A percentile compares a stretch with the other conserved stretches of the same genome.
Conservation (phyloP, 2,888 invertebrate species). For the Epinotia ramella region DNA sequence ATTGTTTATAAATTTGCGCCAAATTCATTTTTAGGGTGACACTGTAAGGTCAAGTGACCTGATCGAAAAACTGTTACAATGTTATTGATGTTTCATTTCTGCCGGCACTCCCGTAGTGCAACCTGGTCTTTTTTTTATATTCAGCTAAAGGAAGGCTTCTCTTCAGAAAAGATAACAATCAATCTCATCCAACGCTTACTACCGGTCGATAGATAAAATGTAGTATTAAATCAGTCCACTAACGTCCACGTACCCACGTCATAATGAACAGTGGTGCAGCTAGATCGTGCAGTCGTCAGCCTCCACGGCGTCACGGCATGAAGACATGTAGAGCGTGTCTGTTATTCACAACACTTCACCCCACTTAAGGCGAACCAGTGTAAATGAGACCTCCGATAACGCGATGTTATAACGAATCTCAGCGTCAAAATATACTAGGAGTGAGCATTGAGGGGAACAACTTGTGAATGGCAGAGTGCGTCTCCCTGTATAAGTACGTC, state of each 20-base stretch:
- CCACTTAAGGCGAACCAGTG: neutral
- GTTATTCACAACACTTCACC: neutral
- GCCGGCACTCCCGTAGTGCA: too few relatives aligned
- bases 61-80: too few relatives aligned
- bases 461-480: neutral
- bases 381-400: neutral
- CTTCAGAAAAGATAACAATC: neutral
- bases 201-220: neutral
- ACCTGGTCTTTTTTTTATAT: too few relatives aligned
- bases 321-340: constrained; percentile 16
- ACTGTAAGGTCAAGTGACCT: too few relatives aligned
- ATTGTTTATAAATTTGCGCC: too few relatives aligned
- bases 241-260: constrained; percentile 18
- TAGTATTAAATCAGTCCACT: neutral
- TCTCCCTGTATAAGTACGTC: constrained; percentile 10
- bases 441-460: neutral
- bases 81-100: too few relatives aligned
- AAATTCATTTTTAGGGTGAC: too few relatives aligned
- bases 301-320: constrained; percentile 18
- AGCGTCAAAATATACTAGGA: neutral
- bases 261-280: constrained; percentile 1
- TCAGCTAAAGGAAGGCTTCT: too few relatives aligned
- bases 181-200: neutral
- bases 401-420: neutral
- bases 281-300: constrained; percentile 19